Base-by-base conservation (phyloP, 2,113 vertebrate species). In the Actenoides hombroni region DNA sequence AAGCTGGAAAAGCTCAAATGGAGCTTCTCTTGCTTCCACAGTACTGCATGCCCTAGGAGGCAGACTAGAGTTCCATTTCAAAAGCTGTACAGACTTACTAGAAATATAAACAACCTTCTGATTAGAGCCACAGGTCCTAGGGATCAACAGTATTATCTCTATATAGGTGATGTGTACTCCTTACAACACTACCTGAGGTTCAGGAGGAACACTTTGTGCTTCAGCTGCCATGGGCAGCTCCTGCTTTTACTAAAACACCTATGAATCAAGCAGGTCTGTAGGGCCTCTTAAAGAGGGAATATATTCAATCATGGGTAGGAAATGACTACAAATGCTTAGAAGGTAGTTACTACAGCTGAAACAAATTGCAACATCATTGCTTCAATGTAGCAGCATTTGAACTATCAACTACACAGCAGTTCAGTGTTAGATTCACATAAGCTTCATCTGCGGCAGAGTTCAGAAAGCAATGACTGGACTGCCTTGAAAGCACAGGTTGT, bases 141-240 rank as follows among this genome's bases (percentile, higher is more conserved):
- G 28, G 28, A 8, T 39, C 53, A 79, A 57, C 25, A 2, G 16
- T 11, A 6, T 37, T 64, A 23, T 33, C 37, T 75, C 48, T 29
- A 0, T 4, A 8, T 0, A 11, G 59, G 64, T 49, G 14, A 26
- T 13, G 8, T 26, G 23, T 49, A 17, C 51, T 51, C 33, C 40
- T 53, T 64, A 31, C 23, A 67, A 49, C 29, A 4, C 20, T 26
- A 2, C 37, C 57, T 64, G 21, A 21, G 49, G 16, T 21, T 29
- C 70, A 17, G 63, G 14, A 49, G 23, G 23, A 54, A 31, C 37
- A 3, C 24, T 85, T 19, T 5, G 17, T 64, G 23, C 44, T 61
- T 53, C 16, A 40, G 5, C 26, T 61, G 59, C 71, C 33, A 23
- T 9, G 4, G 35, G 63, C 28, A 73, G 24, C 49, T 37, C 29